These are phyloP conservation scores for Chlorospingus flavigularis DNA, from an alignment of 2,797 vertebrate genomes.

Conservation along the genomic window DNA sequence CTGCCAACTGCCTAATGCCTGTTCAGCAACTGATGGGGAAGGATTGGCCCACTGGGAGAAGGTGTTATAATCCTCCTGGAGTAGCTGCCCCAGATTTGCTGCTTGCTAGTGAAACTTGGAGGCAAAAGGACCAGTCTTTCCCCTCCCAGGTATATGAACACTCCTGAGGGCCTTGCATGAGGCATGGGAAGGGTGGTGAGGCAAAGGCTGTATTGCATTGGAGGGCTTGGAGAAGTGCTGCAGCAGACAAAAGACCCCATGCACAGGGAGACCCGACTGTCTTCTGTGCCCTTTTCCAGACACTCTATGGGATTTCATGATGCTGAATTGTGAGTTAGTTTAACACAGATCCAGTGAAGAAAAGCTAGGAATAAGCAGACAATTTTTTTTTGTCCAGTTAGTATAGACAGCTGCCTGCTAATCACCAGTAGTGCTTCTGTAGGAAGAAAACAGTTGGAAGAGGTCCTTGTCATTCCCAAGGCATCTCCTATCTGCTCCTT, in stretches of 20 bases:
- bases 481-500: background rate
- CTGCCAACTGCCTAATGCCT: background rate
- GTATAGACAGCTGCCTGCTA: background rate
- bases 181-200: background rate
- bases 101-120: background rate
- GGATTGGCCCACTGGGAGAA: background rate
- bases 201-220: background rate
- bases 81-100: background rate
- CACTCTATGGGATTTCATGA: rapidly evolving
- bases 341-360: background rate
- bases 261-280: background rate
- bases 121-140: background rate
- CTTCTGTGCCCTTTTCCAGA: background rate
- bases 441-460: background rate
- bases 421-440: background rate
- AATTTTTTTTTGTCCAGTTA: background rate
- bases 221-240: background rate
- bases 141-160: background rate
- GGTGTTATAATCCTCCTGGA: background rate
- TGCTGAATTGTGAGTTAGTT: background rate
- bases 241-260: background rate
- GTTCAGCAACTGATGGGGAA: background rate
- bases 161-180: background rate
- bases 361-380: background rate
- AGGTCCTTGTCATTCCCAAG: background rate